Percentiles rank a stretch among this genome's conserved stretches.
These are phyloP conservation scores for Artibeus lituratus DNA, from an alignment of 2,797 vertebrate genomes.

Conservation along the genomic window DNA sequence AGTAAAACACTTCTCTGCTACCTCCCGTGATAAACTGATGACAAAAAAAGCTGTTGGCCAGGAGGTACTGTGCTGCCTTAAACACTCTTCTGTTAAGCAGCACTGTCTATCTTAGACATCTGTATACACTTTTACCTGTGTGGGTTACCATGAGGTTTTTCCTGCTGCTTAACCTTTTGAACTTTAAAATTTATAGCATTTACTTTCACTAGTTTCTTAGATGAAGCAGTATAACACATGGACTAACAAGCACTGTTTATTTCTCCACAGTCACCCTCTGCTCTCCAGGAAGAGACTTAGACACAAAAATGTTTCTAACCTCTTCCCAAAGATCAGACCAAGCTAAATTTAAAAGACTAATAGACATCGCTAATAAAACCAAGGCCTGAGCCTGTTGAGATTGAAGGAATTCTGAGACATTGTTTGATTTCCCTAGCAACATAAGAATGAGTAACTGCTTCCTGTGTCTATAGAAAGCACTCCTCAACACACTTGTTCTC, in stretches of 20 bases:
- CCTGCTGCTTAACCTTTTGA: constrained; percentile 27
- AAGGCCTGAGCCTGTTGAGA: not conserved
- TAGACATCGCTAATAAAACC: not conserved
- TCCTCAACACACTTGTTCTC: not conserved
- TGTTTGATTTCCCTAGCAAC: constrained; percentile 5
- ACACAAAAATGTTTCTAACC: not conserved
- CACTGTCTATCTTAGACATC: not conserved
- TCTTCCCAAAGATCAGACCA: not conserved
- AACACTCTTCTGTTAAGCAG: not conserved
- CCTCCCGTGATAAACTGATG: not conserved
- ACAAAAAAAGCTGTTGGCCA: not conserved
- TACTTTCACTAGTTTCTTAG: constrained; percentile 17
- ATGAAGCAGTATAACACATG: not conserved
- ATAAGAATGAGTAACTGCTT: not conserved
- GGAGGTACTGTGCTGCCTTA: not conserved
- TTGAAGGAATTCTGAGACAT: not conserved
- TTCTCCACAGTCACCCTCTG: not conserved
- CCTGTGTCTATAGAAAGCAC: not conserved
- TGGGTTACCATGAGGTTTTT: not conserved
- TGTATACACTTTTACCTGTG: not conserved
- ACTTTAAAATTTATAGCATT: constrained; percentile 26
- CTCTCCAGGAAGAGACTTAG: not conserved
- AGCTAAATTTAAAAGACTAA: constrained; percentile 28
- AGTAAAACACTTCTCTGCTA: constrained; percentile 14
- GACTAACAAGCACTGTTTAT: constrained; percentile 21